Evolutionary conservation across 1,140 invertebrate species (phyloP), one percentile per base, ranked within the genome.

Genomic region (Temnothorax longispinosus): DNA sequence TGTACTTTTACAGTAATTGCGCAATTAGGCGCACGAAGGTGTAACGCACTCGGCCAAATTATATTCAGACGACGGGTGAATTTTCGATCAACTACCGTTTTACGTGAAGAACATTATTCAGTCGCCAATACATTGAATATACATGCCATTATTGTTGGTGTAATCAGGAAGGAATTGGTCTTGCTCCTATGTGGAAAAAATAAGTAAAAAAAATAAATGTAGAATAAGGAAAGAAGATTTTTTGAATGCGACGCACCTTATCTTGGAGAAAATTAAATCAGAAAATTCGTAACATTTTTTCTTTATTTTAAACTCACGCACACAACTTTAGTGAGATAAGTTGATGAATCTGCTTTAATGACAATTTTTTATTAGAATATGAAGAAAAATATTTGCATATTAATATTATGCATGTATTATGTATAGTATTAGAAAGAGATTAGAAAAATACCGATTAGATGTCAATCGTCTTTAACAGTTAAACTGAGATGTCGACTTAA

Each of bases 1-100:
- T 50, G 41, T 84, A 80, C 44, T 69, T 80, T 80, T 64, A 67
- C 21, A 52, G 4, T 21, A 69, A 54, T 78, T 88, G 76, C 87
- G 62, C 50, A 76, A 89, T 88, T 85, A 41, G 18, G 32, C 38
- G 50, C 15, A 64, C 62, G 44, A 58, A 58, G 56, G 41, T 64
- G 56, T 50, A 67, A 38, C 18, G 32, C 13, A 80, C 27, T 50
- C 15, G 85, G 4, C 38, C 5, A 54, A 80, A 80, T 18, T 44
- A 80, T 74, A 62, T 72, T 38, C 41, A 87, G 50, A n/a, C 44
- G 72, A 84, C 64, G 56, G 54, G 54, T 71, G 69, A 56, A 58
- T 87, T 62, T 60, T 85, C 64, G 50, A 11, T 67, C 60, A 50
- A 50, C 13, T 69, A 52, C 18, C n/a, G 44, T 80, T 69, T 67